Evolutionary conservation across 2,113 vertebrate genomes (phyloP).

Genomic region (Arvicanthis niloticus): DNA sequence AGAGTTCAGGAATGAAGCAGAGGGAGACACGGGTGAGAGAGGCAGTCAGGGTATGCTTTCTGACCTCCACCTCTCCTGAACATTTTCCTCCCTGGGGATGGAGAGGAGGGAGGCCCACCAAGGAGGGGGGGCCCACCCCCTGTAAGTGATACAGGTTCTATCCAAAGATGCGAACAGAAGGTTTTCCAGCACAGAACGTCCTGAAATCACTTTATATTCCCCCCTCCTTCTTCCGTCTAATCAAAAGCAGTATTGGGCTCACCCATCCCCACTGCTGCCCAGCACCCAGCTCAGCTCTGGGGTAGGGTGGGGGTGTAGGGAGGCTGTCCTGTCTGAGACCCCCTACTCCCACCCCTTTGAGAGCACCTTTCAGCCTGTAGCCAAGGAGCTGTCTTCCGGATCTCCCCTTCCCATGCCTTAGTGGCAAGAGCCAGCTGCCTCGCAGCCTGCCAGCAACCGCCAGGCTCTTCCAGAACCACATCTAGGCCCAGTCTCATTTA

Average conservation of each 20-base stretch:
- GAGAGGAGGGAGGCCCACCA: conserved; percentile 14
- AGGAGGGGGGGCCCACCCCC: not conserved
- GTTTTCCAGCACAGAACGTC: conserved; percentile 77
- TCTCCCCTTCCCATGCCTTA: conserved; percentile 77
- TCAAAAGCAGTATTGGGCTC: conserved; percentile 69
- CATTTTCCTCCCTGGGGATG: conserved; percentile 35
- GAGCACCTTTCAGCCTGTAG: conserved; percentile 71
- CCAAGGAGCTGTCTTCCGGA: conserved; percentile 82
- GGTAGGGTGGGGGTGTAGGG: conserved; percentile 1
- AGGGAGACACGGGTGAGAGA: not conserved
- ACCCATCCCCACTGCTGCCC: conserved; percentile 66
- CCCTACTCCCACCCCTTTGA: conserved; percentile 21
- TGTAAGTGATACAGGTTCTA: conserved; percentile 76
- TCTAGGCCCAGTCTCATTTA: conserved; percentile 92
- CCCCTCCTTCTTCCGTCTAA: conserved; percentile 71
- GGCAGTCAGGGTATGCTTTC: not conserved
- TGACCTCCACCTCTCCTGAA: conserved; percentile 30
- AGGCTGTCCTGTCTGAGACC: not conserved
- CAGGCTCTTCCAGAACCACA: conserved; percentile 83
- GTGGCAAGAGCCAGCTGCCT: conserved; percentile 87
- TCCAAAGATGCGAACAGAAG: conserved; percentile 78
- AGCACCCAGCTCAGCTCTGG: conserved; percentile 18
- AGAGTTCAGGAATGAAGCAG: not conserved
- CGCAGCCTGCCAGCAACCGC: conserved; percentile 86
- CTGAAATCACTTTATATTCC: conserved; percentile 79